These are phyloP conservation scores for Tipula helvola DNA, from an alignment of 2,888 invertebrate genomes.

Conservation along the genomic window DNA sequence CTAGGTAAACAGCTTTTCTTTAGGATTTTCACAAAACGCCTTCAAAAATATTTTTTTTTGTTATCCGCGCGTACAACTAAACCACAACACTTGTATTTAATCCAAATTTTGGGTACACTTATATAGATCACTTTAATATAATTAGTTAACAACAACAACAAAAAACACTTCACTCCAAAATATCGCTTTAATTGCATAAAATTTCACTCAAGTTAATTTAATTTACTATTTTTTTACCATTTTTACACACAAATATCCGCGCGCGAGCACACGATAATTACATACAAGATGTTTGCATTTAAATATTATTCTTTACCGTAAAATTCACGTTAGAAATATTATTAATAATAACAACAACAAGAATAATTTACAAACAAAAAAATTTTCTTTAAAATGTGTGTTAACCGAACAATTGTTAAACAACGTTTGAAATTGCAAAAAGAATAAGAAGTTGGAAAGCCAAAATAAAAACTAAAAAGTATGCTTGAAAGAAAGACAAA, in stretches of 20 bases:
- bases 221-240: background rate
- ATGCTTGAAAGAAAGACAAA: background rate
- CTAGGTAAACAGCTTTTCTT: background rate
- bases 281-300: background rate
- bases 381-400: background rate
- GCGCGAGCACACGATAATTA: background rate
- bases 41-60: background rate
- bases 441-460: background rate
- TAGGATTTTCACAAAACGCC: background rate
- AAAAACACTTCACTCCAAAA: background rate
- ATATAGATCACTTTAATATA: background rate
- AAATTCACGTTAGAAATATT: background rate
- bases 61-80: background rate
- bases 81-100: background rate
- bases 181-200: background rate
- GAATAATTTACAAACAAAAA: background rate
- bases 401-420: slow-evolving; percentile 8
- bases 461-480: background rate
- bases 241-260: background rate
- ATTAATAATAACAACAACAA: background rate
- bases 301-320: background rate
- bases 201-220: background rate
- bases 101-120: background rate
- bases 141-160: background rate
- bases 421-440: background rate